Conservation (phyloP, 2,888 invertebrate genomes). For the Diabrotica balteata region DNA sequence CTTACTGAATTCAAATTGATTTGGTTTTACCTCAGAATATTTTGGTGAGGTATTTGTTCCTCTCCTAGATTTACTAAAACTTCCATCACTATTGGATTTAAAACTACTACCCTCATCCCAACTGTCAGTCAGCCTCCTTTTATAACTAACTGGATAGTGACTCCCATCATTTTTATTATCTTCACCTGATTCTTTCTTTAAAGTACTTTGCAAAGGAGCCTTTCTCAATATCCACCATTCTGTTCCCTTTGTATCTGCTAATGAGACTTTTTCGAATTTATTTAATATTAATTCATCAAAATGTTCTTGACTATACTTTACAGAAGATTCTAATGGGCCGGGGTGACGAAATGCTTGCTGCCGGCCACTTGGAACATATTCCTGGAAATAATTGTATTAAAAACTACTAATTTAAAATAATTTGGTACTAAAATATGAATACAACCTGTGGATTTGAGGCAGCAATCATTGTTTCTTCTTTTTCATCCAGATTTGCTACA, state of each 20-base stretch:
- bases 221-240: conserved; percentile 69
- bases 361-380: conserved; percentile 88
- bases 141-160: conserved; percentile 35
- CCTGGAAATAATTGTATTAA: conserved; percentile 62
- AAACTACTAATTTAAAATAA: conserved; percentile 1
- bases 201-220: conserved; percentile 60
- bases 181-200: conserved; percentile 20
- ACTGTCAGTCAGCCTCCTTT: conserved; percentile 42
- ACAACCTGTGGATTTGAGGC: conserved; percentile 86
- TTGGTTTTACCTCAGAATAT: conserved; percentile 46
- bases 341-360: conserved; percentile 80
- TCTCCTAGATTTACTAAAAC: conserved; percentile 48
- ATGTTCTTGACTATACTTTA: conserved; percentile 41
- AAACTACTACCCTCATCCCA: conserved; percentile 50
- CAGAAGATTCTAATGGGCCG: conserved; percentile 66
- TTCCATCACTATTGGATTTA: conserved; percentile 46
- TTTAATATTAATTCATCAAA: conserved; percentile 68
- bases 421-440: conserved; percentile 28
- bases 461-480: conserved; percentile 84
- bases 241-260: conserved; percentile 66
- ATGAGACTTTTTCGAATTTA: conserved; percentile 78
- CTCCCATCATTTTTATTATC: conserved; percentile 36
- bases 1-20: conserved; percentile 35
- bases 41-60: conserved; percentile 20
- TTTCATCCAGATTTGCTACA: conserved; percentile 82